These are phyloP conservation scores for Brachyptera putata DNA, from an alignment of 2,888 invertebrate genomes.

Conservation along the genomic window DNA sequence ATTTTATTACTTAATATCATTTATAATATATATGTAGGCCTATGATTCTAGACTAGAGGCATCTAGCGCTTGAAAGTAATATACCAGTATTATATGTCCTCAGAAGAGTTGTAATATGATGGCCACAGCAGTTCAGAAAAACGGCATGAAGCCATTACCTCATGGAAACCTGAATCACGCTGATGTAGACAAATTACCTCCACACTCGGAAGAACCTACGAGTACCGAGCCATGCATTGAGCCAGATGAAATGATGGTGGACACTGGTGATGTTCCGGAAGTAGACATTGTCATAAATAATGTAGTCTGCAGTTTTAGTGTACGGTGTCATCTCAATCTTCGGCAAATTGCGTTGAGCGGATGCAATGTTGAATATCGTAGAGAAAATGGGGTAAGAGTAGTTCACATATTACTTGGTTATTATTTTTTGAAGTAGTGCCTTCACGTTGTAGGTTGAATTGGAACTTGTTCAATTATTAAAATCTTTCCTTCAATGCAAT, in stretches of 20 bases:
- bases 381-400: conserved; percentile 75
- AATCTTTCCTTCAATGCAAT: too few relatives aligned
- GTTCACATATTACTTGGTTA: too few relatives aligned
- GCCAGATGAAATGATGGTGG: conserved; percentile 33
- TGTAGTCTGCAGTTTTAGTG: conserved; percentile 95
- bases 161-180: conserved; percentile 58
- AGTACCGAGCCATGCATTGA: conserved; percentile 14
- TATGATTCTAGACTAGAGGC: too few relatives aligned
- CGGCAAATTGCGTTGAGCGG: conserved; percentile 90
- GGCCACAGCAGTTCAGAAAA: conserved; percentile 81
- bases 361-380: conserved; percentile 89
- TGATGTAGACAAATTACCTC: conserved; percentile 37
- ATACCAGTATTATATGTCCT: too few relatives aligned
- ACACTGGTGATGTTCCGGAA: conserved; percentile 62
- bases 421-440: too few relatives aligned
- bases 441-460: too few relatives aligned
- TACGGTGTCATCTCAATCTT: conserved; percentile 93
- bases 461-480: too few relatives aligned
- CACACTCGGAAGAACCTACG: background rate
- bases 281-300: conserved; percentile 96
- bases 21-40: too few relatives aligned
- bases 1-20: too few relatives aligned
- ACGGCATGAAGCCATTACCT: conserved; percentile 71
- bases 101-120: too few relatives aligned
- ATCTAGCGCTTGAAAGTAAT: too few relatives aligned